Evolutionary conservation across 37 sponge, comb jelly and placozoan genomes (phyloP), one percentile per base, ranked within the genome.

Genomic region (Crambe crambe): DNA sequence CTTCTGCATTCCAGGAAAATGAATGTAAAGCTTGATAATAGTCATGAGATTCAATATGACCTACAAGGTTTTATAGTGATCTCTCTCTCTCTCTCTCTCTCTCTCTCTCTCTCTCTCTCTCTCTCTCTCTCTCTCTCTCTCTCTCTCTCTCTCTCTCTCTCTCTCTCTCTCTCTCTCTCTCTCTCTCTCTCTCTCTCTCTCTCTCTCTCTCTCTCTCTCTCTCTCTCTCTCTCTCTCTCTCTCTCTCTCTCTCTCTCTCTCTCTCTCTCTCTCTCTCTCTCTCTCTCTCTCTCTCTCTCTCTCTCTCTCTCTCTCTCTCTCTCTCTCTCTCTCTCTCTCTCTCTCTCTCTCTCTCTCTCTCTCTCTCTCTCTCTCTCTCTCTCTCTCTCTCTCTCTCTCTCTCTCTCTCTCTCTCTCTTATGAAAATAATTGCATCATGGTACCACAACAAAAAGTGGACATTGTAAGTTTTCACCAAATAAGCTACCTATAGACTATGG

Each of bases 151-250:
- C 72, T 72, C 72, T 72, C 72, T 72, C 72, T 72, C 72, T 43
- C 72, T 72, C 72, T 72, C 72, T 43, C 72, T 72, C 72, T 72
- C 72, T 43, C 72, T 78, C 79, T 78, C 68, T 64, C 79, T 78
- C 79, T 69, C 81, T 80, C 71, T 67, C 81, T 80, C 81, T 80
- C 71, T 80, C 75, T 68, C 71, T 80, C 71, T 80, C 81, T 70
- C 81, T 80, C 81, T 68, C 71, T 80, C 71, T 69, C 71, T 80
- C 79, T 78, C 79, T 78, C 79, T 78, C 79, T 78, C 79, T 78
- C 79, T 78, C 79, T 78, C 66, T 72, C 72, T 43, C 72, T 72
- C 72, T 72, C 72, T 72, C 72, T 72, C 72, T 72, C 72, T 43
- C 72, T 72, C 72, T 72, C 51, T 72, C 72, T 72, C 72, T 72